Evolutionary conservation across 2,797 vertebrate genomes (phyloP), one percentile per base, ranked within the genome.

Genomic region (Parauchenoglanis punctatus): DNA sequence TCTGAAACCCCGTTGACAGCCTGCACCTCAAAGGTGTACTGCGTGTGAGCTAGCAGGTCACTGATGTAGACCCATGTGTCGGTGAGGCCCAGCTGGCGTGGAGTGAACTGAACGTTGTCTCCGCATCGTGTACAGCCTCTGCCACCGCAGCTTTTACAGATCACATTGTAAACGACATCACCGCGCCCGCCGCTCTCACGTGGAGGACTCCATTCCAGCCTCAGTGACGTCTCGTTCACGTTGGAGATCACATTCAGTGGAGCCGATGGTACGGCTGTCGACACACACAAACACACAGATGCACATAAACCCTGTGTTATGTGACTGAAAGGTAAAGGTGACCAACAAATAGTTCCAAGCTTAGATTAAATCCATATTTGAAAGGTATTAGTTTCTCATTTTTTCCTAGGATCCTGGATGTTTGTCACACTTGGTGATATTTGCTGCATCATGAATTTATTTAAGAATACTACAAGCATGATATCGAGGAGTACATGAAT

Each of bases 11-110:
- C 98, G 0, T 99, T 99, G 91, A 99, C 98, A 0, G 98, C 98
- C 94, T 99, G 98, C 93, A 99, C 97, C 96, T 99, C 98, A 1
- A 99, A 99, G 85, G 98, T 99, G 95, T 99, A 99, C 94, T 98
- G 98, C 0, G 98, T 99, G 96, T 99, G 98, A 0, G 98, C 98
- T 90, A 99, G 92, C 90, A 99, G 96, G 91, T 99, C 98, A 0
- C 97, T 99, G 93, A 99, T 98, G 93, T 97, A 98, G 87, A 99
- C 96, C 59, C 97, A 96, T 0, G 96, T 93, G 89, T 99, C 97
- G 0, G 97, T 98, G 89, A 99, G 95, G 84, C 98, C 98, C 93
- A 99, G 96, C 95, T 99, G 98, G 59, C 98, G 97, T 0, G 98
- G 98, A 0, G 97, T 72, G 0, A 99, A 99, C 94, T 99, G 98